Evolutionary conservation across 2,797 vertebrate species (phyloP).

Genomic region (Premnoplex brunnescens): DNA sequence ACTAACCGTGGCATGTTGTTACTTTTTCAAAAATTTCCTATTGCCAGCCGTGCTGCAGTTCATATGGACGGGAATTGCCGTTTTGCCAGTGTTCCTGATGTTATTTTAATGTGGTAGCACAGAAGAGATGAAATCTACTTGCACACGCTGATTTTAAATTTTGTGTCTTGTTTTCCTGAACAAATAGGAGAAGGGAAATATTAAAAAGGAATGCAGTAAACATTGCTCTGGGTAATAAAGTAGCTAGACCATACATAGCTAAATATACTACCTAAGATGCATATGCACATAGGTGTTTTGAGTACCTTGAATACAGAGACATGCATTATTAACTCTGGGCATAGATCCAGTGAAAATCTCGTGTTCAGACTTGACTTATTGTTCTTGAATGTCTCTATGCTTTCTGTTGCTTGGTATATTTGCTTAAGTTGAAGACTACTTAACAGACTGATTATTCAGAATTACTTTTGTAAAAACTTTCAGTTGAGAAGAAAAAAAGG

Average conservation of each 20-base stretch:
- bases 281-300: background rate
- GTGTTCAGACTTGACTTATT: background rate
- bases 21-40: background rate
- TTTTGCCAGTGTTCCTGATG: background rate
- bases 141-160: background rate
- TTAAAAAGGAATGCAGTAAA: background rate
- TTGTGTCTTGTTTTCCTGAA: background rate
- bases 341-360: background rate
- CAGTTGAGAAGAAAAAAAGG: background rate
- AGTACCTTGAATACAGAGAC: background rate
- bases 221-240: background rate
- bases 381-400: background rate
- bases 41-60: background rate
- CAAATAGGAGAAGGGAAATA: background rate
- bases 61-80: background rate
- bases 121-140: background rate
- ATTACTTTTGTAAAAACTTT: background rate
- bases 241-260: rapidly evolving
- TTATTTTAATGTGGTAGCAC: background rate
- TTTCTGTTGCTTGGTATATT: background rate
- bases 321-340: background rate
- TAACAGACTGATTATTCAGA: background rate
- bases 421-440: background rate
- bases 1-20: rapidly evolving
- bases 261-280: rapidly evolving